phyloP scores from a whole-genome alignment of 2,113 vertebrate genomes.

The Suricata suricatta region DNA sequence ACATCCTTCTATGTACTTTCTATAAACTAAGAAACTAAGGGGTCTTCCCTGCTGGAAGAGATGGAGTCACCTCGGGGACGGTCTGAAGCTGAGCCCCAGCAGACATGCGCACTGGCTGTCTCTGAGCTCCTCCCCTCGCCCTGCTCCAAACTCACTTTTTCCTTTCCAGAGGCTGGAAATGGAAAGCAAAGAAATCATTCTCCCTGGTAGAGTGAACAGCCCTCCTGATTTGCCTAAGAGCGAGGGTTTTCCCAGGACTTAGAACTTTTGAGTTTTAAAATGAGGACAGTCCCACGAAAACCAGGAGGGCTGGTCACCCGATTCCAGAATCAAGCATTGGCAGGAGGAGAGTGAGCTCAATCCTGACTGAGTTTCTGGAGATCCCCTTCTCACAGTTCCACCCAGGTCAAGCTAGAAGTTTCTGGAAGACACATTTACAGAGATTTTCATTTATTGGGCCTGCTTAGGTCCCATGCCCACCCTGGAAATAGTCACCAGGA shows the following conservation, averaged over 20 bases:
- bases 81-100: not conserved
- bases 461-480: not conserved
- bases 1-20: not conserved
- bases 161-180: conserved; percentile 19
- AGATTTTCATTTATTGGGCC: not conserved
- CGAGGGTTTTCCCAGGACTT: not conserved
- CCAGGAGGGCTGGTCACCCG: not conserved
- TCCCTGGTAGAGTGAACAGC: not conserved
- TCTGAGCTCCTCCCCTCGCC: not conserved
- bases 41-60: not conserved
- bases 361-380: not conserved
- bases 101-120: not conserved
- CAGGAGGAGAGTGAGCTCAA: not conserved
- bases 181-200: not conserved
- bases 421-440: not conserved
- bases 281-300: not conserved
- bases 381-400: not conserved
- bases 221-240: not conserved
- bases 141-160: not conserved
- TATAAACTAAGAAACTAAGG: not conserved
- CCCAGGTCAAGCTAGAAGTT: not conserved
- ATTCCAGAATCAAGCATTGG: not conserved
- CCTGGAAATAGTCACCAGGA: not conserved
- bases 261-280: not conserved
- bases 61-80: not conserved